Conservation (phyloP, 2,888 invertebrate species). For the Dasypolia templi region DNA sequence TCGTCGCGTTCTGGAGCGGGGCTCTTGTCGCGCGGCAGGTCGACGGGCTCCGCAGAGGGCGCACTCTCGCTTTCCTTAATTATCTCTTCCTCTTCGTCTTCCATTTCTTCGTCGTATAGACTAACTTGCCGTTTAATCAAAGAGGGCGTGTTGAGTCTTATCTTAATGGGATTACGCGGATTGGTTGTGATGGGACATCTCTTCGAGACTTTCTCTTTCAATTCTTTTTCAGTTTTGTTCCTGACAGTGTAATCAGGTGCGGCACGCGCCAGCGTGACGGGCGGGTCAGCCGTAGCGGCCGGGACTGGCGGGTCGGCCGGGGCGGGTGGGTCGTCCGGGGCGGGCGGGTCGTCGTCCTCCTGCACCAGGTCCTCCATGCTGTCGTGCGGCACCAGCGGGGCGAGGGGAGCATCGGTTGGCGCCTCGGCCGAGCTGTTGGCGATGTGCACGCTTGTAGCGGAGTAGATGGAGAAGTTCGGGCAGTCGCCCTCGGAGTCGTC, state of each 20-base stretch:
- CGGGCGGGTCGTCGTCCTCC: slow-evolving; percentile 57
- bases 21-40: not conserved
- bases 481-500: slow-evolving; percentile 92
- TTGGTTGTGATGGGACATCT: slow-evolving; percentile 83
- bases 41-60: not conserved
- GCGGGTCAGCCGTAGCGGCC: not conserved
- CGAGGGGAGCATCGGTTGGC: slow-evolving; percentile 55
- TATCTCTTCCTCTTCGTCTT: slow-evolving; percentile 48
- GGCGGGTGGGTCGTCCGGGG: slow-evolving; percentile 15
- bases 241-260: slow-evolving; percentile 39
- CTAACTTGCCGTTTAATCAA: slow-evolving; percentile 88
- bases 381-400: slow-evolving; percentile 41
- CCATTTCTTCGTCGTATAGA: slow-evolving; percentile 87
- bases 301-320: slow-evolving; percentile 3
- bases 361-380: slow-evolving; percentile 63
- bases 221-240: slow-evolving; percentile 77
- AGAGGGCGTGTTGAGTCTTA: slow-evolving; percentile 85
- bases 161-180: slow-evolving; percentile 85
- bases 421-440: slow-evolving; percentile 86
- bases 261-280: slow-evolving; percentile 12
- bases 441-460: slow-evolving; percentile 94
- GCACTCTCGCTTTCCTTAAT: slow-evolving; percentile 66
- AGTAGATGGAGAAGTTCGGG: slow-evolving; percentile 96
- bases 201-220: slow-evolving; percentile 83
- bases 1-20: not conserved